Conservation (phyloP, 2,888 invertebrate species). For the Drosophila barbarae region DNA sequence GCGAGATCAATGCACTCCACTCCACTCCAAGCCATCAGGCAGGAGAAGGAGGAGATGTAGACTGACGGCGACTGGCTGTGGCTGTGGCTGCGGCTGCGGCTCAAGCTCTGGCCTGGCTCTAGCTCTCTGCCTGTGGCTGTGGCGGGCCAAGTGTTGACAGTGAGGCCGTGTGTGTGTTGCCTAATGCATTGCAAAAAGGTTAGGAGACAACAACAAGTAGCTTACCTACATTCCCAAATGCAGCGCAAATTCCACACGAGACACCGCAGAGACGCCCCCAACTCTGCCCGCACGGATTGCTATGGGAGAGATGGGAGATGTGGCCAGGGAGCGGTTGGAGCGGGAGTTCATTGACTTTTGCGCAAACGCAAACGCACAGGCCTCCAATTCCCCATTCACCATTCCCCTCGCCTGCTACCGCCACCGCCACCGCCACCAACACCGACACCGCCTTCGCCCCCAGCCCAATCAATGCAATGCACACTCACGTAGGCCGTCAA, state of each 20-base stretch:
- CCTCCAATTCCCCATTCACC: constrained; percentile 58
- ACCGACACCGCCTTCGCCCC: not conserved
- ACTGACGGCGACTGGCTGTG: constrained; percentile 13
- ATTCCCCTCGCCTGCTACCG: not conserved
- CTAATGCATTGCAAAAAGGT: constrained; percentile 72
- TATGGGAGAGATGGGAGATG: not conserved
- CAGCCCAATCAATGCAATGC: constrained; percentile 69
- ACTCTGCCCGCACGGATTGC: not conserved
- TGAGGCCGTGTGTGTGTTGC: constrained; percentile 57
- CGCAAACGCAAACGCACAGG: constrained; percentile 67
- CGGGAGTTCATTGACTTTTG: constrained; percentile 71
- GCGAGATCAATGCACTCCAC: constrained; percentile 64
- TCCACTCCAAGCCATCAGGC: not conserved
- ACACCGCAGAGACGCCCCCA: constrained; percentile 19
- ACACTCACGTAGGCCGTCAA: constrained; percentile 74
- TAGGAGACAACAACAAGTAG: constrained; percentile 64
- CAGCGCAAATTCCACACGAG: constrained; percentile 63
- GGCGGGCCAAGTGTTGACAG: constrained; percentile 57
- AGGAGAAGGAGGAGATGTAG: constrained; percentile 3
- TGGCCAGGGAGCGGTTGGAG: no score
- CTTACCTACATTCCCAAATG: constrained; percentile 73
- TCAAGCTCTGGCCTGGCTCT: not conserved
- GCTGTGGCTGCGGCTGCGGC: not conserved
- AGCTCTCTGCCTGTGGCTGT: not conserved
- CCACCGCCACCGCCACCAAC: not conserved